Conservation (phyloP, 2,797 vertebrate genomes). For the Takifugu rubripes region DNA sequence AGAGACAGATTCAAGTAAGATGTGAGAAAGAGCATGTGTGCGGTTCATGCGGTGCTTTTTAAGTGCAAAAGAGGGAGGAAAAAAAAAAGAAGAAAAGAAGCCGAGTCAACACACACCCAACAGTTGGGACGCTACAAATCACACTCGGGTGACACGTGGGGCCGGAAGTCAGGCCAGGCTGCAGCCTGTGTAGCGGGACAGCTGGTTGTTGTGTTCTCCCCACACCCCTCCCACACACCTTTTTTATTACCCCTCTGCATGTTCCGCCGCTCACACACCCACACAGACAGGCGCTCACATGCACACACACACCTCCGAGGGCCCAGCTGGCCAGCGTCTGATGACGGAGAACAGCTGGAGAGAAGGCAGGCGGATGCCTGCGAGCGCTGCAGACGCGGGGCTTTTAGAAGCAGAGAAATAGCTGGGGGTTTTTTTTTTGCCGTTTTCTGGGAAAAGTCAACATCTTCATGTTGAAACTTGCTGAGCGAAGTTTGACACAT, state of each 20-base stretch:
- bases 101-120: slow-evolving; percentile 18
- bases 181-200: slow-evolving; percentile 56
- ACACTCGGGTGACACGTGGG: slow-evolving; percentile 50
- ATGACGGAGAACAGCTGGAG: slow-evolving; percentile 75
- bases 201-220: slow-evolving; percentile 68
- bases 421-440: too few relatives aligned
- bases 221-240: slow-evolving; percentile 59
- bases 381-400: too few relatives aligned
- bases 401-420: too few relatives aligned
- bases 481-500: neutral
- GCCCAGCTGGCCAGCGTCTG: slow-evolving; percentile 70
- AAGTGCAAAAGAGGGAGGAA: slow-evolving; percentile 15
- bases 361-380: slow-evolving; percentile 26
- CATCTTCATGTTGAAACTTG: too few relatives aligned
- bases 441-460: too few relatives aligned
- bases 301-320: slow-evolving; percentile 32
- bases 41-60: slow-evolving; percentile 13
- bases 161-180: slow-evolving; percentile 37
- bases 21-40: slow-evolving; percentile 13
- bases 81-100: slow-evolving; percentile 2
- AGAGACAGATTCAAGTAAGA: slow-evolving; percentile 8
- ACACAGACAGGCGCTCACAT: slow-evolving; percentile 14
- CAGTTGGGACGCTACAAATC: slow-evolving; percentile 68
- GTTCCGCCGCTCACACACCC: slow-evolving; percentile 2
- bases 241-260: slow-evolving; percentile 54